These are phyloP conservation scores for Monarcha castaneiventris DNA, from an alignment of 2,113 vertebrate species.

Conservation along the genomic window DNA sequence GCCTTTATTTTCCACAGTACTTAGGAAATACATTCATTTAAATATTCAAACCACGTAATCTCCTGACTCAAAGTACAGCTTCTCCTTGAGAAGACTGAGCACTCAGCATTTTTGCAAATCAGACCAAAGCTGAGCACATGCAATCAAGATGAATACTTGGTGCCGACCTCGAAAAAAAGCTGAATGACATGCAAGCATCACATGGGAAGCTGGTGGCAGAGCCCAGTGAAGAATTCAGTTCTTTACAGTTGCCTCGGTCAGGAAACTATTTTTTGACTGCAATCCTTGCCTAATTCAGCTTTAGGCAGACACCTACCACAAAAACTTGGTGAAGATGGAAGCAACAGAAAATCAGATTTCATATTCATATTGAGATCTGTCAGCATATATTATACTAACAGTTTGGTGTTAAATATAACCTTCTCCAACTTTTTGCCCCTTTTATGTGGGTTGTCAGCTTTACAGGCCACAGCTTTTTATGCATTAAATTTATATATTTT, in stretches of 20 bases:
- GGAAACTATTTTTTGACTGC: neutral
- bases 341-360: neutral
- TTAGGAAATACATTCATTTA: neutral
- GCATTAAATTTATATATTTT: neutral
- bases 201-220: neutral
- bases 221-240: neutral
- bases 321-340: neutral
- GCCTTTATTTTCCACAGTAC: neutral
- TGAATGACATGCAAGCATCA: neutral
- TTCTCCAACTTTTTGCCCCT: neutral
- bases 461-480: neutral
- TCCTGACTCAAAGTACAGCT: slow-evolving; percentile 32
- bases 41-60: slow-evolving; percentile 37
- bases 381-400: neutral
- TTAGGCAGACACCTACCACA: neutral
- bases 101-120: slow-evolving; percentile 33
- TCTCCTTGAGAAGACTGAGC: slow-evolving; percentile 24
- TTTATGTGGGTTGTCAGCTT: neutral
- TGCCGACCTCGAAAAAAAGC: neutral
- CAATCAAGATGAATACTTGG: neutral
- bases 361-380: neutral
- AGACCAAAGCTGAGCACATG: neutral
- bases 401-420: neutral
- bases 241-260: neutral
- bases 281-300: neutral